phyloP scores from a whole-genome alignment of 2,797 vertebrate species.

The Chrosomus eos region DNA sequence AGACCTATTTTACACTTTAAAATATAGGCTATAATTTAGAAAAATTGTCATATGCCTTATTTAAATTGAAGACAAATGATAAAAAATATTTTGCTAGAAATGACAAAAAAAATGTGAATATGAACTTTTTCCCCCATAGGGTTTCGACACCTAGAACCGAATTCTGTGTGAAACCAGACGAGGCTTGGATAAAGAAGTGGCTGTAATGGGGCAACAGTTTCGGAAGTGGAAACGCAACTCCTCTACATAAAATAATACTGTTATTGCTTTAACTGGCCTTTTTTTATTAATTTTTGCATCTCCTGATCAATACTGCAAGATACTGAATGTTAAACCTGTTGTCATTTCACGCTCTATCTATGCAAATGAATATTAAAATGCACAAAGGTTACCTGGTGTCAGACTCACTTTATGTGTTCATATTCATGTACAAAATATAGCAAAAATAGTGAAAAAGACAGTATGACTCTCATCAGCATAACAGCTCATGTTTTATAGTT shows the following conservation, averaged over 20 bases:
- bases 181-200: background rate
- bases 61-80: background rate
- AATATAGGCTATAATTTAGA: background rate
- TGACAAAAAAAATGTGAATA: background rate
- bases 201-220: background rate
- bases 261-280: background rate
- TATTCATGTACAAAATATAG: background rate
- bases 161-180: constrained; percentile 16
- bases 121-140: constrained; percentile 4
- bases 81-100: background rate
- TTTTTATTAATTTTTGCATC: background rate
- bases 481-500: constrained; percentile 76
- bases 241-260: background rate
- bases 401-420: background rate
- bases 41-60: background rate
- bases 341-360: background rate
- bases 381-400: background rate
- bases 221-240: background rate
- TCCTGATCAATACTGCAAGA: background rate
- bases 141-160: background rate
- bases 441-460: constrained; percentile 15
- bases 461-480: constrained; percentile 27
- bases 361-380: background rate
- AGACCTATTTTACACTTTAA: background rate
- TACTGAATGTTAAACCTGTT: background rate